These are phyloP conservation scores for Liasis olivaceus DNA, from an alignment of 2,797 vertebrate genomes.

Conservation along the genomic window DNA sequence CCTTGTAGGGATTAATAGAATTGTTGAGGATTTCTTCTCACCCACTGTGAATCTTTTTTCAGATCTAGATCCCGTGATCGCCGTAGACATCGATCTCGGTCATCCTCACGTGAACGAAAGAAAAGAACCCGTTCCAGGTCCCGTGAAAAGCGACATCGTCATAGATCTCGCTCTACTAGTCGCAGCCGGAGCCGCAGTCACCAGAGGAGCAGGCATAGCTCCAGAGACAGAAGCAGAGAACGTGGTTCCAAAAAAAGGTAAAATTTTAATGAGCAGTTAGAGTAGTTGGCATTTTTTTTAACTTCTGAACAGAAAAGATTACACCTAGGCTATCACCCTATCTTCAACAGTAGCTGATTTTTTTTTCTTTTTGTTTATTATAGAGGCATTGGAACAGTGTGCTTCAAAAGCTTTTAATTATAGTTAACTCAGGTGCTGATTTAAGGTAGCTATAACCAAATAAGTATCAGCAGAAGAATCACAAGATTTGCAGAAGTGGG, in stretches of 20 bases:
- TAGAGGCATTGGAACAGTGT: background rate
- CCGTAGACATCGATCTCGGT: constrained; percentile 78
- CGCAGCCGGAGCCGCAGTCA: constrained; percentile 80
- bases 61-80: constrained; percentile 81
- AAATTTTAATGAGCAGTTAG: background rate
- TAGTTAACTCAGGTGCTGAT: background rate
- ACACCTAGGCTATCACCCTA: no score
- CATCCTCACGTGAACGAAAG: constrained; percentile 78
- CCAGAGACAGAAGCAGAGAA: constrained; percentile 80
- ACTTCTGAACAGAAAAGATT: background rate
- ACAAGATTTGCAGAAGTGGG: background rate
- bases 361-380: background rate
- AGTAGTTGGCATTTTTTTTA: background rate
- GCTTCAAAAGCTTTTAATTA: background rate
- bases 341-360: background rate
- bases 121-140: constrained; percentile 81
- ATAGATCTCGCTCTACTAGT: constrained; percentile 76
- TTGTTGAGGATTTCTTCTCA: background rate
- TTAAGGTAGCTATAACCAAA: background rate
- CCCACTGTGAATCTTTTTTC: constrained; percentile 12
- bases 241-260: constrained; percentile 79
- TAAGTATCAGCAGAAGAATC: background rate
- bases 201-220: constrained; percentile 79
- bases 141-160: constrained; percentile 78
- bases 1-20: background rate